Conservation (phyloP, 2,888 invertebrate genomes). For the Diadegma fenestrale region DNA sequence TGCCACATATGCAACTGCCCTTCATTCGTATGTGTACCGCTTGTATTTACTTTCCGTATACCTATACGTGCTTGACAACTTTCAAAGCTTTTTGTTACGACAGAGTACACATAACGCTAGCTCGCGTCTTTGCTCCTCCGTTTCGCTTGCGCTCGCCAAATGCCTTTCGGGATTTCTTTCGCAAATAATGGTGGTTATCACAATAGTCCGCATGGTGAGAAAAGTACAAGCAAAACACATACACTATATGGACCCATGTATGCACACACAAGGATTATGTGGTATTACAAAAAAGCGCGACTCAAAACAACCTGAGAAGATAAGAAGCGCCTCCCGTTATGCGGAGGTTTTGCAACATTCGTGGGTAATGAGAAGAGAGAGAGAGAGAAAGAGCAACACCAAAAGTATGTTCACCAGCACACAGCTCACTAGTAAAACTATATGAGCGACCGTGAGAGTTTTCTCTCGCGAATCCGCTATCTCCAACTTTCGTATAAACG, state of each 20-base stretch:
- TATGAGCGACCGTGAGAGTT: slow-evolving; percentile 62
- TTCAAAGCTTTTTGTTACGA: slow-evolving; percentile 29
- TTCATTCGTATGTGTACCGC: neutral
- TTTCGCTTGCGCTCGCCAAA: slow-evolving; percentile 58
- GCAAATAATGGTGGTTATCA: slow-evolving; percentile 78
- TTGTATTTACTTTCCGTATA: slow-evolving; percentile 10
- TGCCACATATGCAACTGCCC: slow-evolving; percentile 26
- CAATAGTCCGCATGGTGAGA: slow-evolving; percentile 73
- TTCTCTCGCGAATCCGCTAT: slow-evolving; percentile 72
- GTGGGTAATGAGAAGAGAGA: slow-evolving; percentile 47
- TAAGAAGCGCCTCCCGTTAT: slow-evolving; percentile 60
- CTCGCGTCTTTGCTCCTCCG: slow-evolving; percentile 62
- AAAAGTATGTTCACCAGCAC: neutral
- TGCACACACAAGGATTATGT: neutral
- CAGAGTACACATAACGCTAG: neutral
- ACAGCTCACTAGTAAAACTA: slow-evolving; percentile 48
- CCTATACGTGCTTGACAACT: neutral
- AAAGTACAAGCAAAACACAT: slow-evolving; percentile 44
- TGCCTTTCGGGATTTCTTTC: slow-evolving; percentile 78
- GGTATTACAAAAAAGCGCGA: slow-evolving; percentile 42
- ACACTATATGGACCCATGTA: neutral
- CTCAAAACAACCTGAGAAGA: slow-evolving; percentile 49
- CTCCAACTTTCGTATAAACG: slow-evolving; percentile 76
- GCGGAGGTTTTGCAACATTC: slow-evolving; percentile 56
- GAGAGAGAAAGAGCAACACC: slow-evolving; percentile 23